Conservation (phyloP, 1,140 invertebrate species). For the Chrysoperla carnea region DNA sequence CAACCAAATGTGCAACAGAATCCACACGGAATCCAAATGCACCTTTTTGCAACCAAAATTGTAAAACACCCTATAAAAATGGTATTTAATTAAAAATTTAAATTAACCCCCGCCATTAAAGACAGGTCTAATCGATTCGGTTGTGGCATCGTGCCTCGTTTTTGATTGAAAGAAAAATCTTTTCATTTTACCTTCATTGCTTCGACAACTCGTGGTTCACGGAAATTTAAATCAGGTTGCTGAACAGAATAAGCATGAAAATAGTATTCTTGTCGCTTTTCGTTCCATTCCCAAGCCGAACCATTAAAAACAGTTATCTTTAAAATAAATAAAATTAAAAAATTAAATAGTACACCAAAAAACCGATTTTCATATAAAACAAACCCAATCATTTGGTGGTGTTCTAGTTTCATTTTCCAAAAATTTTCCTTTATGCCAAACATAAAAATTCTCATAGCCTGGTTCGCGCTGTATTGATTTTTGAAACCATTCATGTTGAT, state of each 20-base stretch:
- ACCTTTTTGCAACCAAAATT: constrained; percentile 60
- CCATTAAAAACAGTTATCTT: constrained; percentile 33
- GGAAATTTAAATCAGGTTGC: constrained; percentile 60
- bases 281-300: constrained; percentile 49
- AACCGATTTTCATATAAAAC: constrained; percentile 6
- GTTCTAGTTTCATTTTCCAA: constrained; percentile 18
- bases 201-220: constrained; percentile 33
- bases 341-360: no score
- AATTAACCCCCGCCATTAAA: no score
- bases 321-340: no score
- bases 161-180: no score
- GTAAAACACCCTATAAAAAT: constrained; percentile 37
- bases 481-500: constrained; percentile 61
- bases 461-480: constrained; percentile 36
- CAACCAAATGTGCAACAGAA: constrained; percentile 38
- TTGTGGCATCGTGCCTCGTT: no score
- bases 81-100: no score
- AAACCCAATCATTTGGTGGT: constrained; percentile 68
- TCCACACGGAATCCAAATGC: constrained; percentile 61
- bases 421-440: constrained; percentile 45
- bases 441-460: constrained; percentile 55
- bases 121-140: no score
- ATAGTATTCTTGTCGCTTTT: constrained; percentile 47
- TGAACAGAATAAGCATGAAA: constrained; percentile 49
- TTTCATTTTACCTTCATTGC: constrained; percentile 37